These are phyloP conservation scores for Nipponia nippon DNA, from an alignment of 2,113 vertebrate species.

Conservation along the genomic window DNA sequence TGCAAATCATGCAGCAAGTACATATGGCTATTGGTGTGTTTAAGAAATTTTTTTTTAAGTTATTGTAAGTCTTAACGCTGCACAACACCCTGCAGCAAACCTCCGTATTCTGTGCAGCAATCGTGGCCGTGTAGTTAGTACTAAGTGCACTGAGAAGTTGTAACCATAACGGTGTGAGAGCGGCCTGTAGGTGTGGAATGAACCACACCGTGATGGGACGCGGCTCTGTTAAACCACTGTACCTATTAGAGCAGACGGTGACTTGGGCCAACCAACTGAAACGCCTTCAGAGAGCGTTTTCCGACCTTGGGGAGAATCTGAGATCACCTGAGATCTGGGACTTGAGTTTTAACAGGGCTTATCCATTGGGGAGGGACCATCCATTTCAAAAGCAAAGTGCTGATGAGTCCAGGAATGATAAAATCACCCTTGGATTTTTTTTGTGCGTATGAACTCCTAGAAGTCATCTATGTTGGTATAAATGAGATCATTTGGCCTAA, in stretches of 20 bases:
- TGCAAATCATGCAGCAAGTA: background rate
- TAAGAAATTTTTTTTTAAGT: background rate
- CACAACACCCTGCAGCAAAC: background rate
- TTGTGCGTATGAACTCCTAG: conserved; percentile 69
- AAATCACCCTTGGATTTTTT: conserved; percentile 68
- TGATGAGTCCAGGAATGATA: conserved; percentile 66
- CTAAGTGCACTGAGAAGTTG: background rate
- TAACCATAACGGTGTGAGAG: background rate
- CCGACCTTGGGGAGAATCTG: background rate
- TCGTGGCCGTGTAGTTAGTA: background rate
- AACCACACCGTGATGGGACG: background rate
- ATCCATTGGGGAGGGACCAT: background rate
- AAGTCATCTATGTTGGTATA: conserved; percentile 85
- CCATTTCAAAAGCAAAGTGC: conserved; percentile 46
- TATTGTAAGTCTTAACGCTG: background rate
- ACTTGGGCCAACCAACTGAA: background rate
- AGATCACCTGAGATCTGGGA: background rate
- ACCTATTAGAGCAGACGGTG: background rate
- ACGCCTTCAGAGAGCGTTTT: background rate
- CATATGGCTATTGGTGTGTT: accelerated
- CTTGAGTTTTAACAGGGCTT: background rate
- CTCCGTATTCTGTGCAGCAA: background rate
- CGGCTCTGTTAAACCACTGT: background rate
- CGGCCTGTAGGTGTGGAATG: background rate
- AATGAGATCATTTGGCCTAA: conserved; percentile 87